Evolutionary conservation across 2,888 invertebrate genomes (phyloP), one percentile per base, ranked within the genome.

Genomic region (Acanthosepion lycidas): DNA sequence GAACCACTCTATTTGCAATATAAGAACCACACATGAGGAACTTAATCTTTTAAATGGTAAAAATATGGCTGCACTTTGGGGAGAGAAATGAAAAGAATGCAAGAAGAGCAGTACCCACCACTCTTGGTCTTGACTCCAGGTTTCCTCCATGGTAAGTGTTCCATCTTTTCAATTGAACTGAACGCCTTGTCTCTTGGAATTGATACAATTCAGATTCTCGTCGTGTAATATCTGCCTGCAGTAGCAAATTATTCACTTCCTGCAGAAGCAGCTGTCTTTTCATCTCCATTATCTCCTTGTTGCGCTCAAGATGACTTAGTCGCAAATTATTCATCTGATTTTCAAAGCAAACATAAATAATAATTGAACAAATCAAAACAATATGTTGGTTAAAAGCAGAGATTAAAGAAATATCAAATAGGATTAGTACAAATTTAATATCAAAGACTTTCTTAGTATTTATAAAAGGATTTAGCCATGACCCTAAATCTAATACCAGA

Each of bases 241-340:
- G 96, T 64, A 97, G 96, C 59, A 97, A 95, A 95, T 97, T 97
- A 95, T 96, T 97, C 15, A 97, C 97, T 95, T 97, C 97, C 95
- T 97, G 97, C 92, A 95, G 92, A n/a, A 96, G 95, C 94, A 97
- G 96, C 95, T 97, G 97, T 49, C 97, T 96, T 95, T 97, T 97
- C 96, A 97, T 96, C 94, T 96, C 96, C 96, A 97, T 96, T 53
- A 97, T 97, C 95, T 97, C 96, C 94, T 96, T 96, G 96, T 97
- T 97, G 12, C 97, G 96, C 95, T 97, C 97, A 94, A 96, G 95
- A 95, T 97, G 96, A 95, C 97, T 97, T 94, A 97, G 95, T 28
- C 96, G 95, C 93, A 97, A 95, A 95, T 97, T 96, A 95, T 96
- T 97, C 96, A 97, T 96, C 97, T 97, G 95, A 9, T 92, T 51